Evolutionary conservation across 2,113 vertebrate species (phyloP).

Genomic region (Sinocyclocheilus grahami): DNA sequence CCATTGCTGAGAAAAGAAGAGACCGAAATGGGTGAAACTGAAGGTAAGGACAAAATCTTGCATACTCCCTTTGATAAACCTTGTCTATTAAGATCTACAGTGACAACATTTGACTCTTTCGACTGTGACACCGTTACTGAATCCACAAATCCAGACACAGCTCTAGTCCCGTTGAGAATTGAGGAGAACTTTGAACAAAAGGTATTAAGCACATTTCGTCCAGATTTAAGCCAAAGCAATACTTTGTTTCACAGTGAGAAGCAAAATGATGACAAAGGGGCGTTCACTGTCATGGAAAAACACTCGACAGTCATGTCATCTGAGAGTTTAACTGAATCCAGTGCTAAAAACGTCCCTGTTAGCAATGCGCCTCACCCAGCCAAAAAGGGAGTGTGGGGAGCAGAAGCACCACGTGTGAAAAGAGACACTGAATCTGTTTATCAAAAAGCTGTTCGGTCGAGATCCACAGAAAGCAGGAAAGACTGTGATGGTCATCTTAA

Average conservation of each 20-base stretch:
- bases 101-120: not conserved
- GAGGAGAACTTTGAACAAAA: slow-evolving; percentile 30
- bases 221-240: slow-evolving; percentile 16
- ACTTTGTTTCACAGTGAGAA: slow-evolving; percentile 17
- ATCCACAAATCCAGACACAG: not conserved
- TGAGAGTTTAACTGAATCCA: slow-evolving; percentile 28
- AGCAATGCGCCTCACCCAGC: slow-evolving; percentile 13
- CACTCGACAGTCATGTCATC: slow-evolving; percentile 11
- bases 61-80: not conserved
- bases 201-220: slow-evolving; percentile 18
- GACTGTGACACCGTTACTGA: not conserved
- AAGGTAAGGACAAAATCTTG: slow-evolving; percentile 38
- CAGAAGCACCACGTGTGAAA: slow-evolving; percentile 9
- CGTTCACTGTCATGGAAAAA: slow-evolving; percentile 40
- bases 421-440: slow-evolving; percentile 16
- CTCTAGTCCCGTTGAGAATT: slow-evolving; percentile 28
- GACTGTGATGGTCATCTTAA: not conserved
- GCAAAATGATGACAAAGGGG: slow-evolving; percentile 16
- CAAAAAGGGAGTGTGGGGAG: slow-evolving; percentile 21
- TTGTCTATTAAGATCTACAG: not conserved
- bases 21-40: not conserved
- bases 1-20: not conserved
- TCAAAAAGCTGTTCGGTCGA: slow-evolving; percentile 28
- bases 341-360: slow-evolving; percentile 14
- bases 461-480: slow-evolving; percentile 3